Conservation (phyloP, 2,888 invertebrate genomes). For the Acanthoscelides obtectus region DNA sequence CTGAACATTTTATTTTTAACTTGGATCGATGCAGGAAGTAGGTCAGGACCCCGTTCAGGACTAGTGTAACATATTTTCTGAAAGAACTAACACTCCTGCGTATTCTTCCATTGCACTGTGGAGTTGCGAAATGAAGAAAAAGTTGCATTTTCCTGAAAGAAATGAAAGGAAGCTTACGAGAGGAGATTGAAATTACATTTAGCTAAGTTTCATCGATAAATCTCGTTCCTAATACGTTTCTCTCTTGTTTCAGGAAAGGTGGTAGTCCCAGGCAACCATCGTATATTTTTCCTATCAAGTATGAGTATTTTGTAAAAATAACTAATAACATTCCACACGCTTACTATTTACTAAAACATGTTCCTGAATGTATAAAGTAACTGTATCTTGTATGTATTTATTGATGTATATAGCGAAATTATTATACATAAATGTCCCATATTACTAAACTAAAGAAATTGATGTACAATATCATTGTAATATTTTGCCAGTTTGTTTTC, state of each 20-base stretch:
- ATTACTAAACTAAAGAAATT: conserved; percentile 3
- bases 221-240: neutral
- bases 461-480: conserved; percentile 4
- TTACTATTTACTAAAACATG: conserved; percentile 39
- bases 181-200: no score
- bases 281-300: neutral
- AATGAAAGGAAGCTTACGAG: no score
- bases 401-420: conserved; percentile 29
- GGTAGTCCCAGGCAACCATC: neutral
- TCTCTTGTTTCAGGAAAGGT: neutral
- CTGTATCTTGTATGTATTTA: conserved; percentile 27
- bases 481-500: neutral
- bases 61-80: neutral
- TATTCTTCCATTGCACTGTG: neutral
- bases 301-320: conserved; percentile 1
- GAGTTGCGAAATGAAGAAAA: neutral
- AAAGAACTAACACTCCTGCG: neutral
- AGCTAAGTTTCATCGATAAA: no score
- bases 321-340: conserved; percentile 38
- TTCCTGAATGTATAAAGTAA: conserved; percentile 41
- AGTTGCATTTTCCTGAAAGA: neutral
- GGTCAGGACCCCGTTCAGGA: neutral
- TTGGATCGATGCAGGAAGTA: neutral
- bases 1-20: neutral
- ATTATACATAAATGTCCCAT: conserved; percentile 30